Percentiles rank a stretch among this genome's conserved stretches.
Conservation (phyloP, 2,797 vertebrate species). For the Melanotaenia boesemani region DNA sequence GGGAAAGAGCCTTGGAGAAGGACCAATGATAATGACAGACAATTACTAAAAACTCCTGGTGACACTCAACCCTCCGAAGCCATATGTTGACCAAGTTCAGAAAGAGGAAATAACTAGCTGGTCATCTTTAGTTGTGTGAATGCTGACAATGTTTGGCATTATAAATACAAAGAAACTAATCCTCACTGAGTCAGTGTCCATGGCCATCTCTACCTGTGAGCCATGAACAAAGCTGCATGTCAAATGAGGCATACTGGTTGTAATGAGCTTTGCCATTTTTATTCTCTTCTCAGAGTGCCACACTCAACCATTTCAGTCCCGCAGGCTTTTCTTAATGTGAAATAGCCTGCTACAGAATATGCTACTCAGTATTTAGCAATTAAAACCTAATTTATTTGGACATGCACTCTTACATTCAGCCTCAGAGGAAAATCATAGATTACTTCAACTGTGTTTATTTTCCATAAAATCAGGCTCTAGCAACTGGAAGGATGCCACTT, state of each 20-base stretch:
- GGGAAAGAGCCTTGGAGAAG: constrained; percentile 37
- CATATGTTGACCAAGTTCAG: constrained; percentile 19
- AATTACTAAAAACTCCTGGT: constrained; percentile 49
- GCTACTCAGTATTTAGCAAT: constrained; percentile 26
- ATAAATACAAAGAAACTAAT: constrained; percentile 48
- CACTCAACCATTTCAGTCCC: constrained; percentile 36
- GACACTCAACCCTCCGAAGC: constrained; percentile 27
- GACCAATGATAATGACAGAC: constrained; percentile 58
- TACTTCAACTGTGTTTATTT: not conserved
- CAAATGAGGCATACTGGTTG: constrained; percentile 58
- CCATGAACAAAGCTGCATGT: constrained; percentile 60
- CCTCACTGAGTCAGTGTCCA: constrained; percentile 37
- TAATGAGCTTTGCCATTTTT: constrained; percentile 54
- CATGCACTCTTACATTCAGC: constrained; percentile 14
- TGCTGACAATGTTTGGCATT: constrained; percentile 30
- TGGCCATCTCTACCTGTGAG: constrained; percentile 58
- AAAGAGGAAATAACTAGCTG: constrained; percentile 39
- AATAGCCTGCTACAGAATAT: constrained; percentile 11
- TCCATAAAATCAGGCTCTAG: not conserved
- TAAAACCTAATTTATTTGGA: constrained; percentile 27
- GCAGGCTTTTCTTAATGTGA: constrained; percentile 33
- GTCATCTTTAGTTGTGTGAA: constrained; percentile 8
- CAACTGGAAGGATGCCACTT: not conserved
- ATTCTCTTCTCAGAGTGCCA: constrained; percentile 33
- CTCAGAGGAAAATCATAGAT: not conserved